These are phyloP conservation scores for Agonopterix subpropinquella DNA, from an alignment of 2,888 invertebrate genomes.

Conservation along the genomic window DNA sequence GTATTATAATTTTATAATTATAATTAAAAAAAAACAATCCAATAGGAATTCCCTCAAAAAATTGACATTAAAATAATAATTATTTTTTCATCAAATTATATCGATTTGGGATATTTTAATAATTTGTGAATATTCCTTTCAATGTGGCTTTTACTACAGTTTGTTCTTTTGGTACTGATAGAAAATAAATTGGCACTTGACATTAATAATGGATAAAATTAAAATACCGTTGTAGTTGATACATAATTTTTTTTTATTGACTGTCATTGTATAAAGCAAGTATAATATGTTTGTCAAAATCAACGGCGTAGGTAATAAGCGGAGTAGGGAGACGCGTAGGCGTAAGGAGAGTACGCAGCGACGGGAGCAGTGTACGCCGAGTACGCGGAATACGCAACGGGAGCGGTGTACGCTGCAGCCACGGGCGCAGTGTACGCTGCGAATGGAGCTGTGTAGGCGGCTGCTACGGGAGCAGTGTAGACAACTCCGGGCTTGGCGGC, in stretches of 20 bases:
- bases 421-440: slow-evolving; percentile 35
- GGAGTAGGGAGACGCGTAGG: slow-evolving; percentile 33
- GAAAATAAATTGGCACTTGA: neutral
- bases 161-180: no score
- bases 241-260: neutral
- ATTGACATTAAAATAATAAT: no score
- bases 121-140: no score
- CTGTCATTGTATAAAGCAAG: neutral
- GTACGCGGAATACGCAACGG: slow-evolving; percentile 29
- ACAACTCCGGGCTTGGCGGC: slow-evolving; percentile 30
- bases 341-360: slow-evolving; percentile 35
- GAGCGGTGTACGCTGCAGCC: slow-evolving; percentile 28
- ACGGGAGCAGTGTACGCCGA: slow-evolving; percentile 23
- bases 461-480: slow-evolving; percentile 22
- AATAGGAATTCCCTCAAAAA: no score
- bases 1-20: no score
- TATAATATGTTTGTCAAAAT: slow-evolving; percentile 2
- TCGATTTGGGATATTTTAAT: no score
- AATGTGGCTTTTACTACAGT: no score
- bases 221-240: neutral
- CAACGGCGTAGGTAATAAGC: slow-evolving; percentile 32
- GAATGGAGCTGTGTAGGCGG: slow-evolving; percentile 37
- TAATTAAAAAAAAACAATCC: no score
- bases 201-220: neutral
- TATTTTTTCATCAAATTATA: no score